phyloP scores from a whole-genome alignment of 2,888 invertebrate genomes.

The Stenoptilia bipunctidactyla region DNA sequence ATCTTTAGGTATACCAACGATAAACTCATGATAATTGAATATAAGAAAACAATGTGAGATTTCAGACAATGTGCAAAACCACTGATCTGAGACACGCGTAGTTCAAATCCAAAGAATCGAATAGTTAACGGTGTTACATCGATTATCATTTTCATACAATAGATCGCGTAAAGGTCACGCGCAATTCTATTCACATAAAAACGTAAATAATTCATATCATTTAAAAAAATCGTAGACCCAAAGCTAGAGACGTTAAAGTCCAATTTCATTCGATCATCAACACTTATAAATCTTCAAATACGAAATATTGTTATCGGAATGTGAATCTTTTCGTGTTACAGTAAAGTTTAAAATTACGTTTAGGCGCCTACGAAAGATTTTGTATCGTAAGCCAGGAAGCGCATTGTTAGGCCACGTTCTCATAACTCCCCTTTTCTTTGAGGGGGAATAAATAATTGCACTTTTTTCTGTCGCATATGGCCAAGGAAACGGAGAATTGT shows the following conservation, averaged over 20 bases:
- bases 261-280: background rate
- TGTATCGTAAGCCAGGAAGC: constrained; percentile 68
- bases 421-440: constrained; percentile 69
- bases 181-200: constrained; percentile 48
- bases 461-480: constrained; percentile 72
- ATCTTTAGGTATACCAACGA: too few relatives aligned
- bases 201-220: background rate
- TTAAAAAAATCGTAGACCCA: background rate
- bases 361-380: constrained; percentile 32
- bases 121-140: constrained; percentile 47
- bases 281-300: too few relatives aligned
- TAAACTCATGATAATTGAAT: too few relatives aligned
- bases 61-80: too few relatives aligned
- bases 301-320: constrained; percentile 32
- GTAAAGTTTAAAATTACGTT: constrained; percentile 44
- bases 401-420: constrained; percentile 71
- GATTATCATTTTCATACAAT: constrained; percentile 67
- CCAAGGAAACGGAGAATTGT: constrained; percentile 64
- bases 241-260: background rate
- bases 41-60: too few relatives aligned
- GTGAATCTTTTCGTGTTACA: constrained; percentile 28
- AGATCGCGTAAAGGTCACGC: constrained; percentile 62
- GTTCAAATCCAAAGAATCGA: constrained; percentile 33
- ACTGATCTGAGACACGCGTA: constrained; percentile 4
- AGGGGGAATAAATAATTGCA: constrained; percentile 71